Evolutionary conservation across 2,113 vertebrate genomes (phyloP), one percentile per base, ranked within the genome.

Genomic region (Ahaetulla prasina): DNA sequence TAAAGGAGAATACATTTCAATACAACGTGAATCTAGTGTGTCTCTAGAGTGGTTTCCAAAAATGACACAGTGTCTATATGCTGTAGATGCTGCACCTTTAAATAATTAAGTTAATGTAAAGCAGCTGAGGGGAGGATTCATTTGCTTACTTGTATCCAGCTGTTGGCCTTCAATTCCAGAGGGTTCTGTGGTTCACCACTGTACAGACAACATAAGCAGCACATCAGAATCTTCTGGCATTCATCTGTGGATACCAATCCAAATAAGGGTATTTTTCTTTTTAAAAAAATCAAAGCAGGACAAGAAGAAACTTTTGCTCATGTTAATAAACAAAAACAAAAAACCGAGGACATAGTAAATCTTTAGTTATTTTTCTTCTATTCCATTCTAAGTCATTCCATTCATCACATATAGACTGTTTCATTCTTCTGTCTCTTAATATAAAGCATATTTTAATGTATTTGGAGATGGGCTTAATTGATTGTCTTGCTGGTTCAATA

Each of bases 181-280:
- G 98, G 96, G 91, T 96, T 98, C 94, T 96, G 97, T 92, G 99
- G 99, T 92, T 97, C 96, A 94, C 98, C 98, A 27, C 98, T 99
- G 96, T 98, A 97, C 63, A 99, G 98, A 95, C 97, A 97, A 97
- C 97, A 98, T 89, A 99, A 96, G 96, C 98, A 99, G 97, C 97
- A 97, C 92, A 99, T 97, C 94, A 99, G 96, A 93, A 97, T 95
- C 95, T 96, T 96, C 94, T 98, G 98, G 96, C 97, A 98, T 95
- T 98, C 97, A 96, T 97, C 99, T 99, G 94, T 35, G 96, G 86
- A 91, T 53, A 94, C 47, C 88, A 96, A 97, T 94, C 85, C 22
- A 96, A 96, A 93, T 93, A 95, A 96, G 88, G 89, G 88, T 88
- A 92, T 74, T 94, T 89, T 89, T 91, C 63, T 45, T n/a, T n/a